Evolutionary conservation across 2,797 vertebrate genomes (phyloP).

Genomic region (Petrocephalus sullivani): DNA sequence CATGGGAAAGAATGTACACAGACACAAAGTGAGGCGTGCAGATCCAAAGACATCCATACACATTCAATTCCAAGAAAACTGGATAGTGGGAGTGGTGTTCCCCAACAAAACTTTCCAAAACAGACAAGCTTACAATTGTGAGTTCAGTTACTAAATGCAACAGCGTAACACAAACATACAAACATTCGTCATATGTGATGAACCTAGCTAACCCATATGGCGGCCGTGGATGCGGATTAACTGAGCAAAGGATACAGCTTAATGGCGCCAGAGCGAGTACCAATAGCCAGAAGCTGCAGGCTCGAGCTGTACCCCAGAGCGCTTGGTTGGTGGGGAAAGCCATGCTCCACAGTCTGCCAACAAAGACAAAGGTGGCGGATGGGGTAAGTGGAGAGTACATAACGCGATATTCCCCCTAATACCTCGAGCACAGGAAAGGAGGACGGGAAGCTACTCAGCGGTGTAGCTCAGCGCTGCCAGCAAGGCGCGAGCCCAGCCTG

Average conservation of each 20-base stretch:
- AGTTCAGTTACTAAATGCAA: background rate
- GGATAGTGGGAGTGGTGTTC: background rate
- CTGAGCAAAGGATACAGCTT: constrained; percentile 83
- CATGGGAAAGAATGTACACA: constrained; percentile 48
- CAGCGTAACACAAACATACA: background rate
- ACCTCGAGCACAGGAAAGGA: background rate
- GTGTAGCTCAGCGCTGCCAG: background rate
- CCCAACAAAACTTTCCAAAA: background rate
- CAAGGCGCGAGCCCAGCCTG: constrained; percentile 28
- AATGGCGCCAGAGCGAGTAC: constrained; percentile 90
- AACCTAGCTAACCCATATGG: background rate
- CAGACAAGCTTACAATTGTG: background rate
- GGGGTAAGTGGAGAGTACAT: background rate
- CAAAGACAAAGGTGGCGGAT: constrained; percentile 15
- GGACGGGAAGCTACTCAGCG: background rate
- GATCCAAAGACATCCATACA: constrained; percentile 4
- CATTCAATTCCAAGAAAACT: background rate
- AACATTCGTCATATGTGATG: background rate
- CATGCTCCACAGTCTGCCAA: constrained; percentile 89
- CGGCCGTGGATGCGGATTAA: background rate
- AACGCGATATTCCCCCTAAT: background rate
- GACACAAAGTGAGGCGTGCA: background rate
- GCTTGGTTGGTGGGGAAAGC: constrained; percentile 95
- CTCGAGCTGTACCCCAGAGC: constrained; percentile 82
- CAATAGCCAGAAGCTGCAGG: constrained; percentile 85